Conservation (phyloP, 2,113 vertebrate species). For the Antechinus flavipes region DNA sequence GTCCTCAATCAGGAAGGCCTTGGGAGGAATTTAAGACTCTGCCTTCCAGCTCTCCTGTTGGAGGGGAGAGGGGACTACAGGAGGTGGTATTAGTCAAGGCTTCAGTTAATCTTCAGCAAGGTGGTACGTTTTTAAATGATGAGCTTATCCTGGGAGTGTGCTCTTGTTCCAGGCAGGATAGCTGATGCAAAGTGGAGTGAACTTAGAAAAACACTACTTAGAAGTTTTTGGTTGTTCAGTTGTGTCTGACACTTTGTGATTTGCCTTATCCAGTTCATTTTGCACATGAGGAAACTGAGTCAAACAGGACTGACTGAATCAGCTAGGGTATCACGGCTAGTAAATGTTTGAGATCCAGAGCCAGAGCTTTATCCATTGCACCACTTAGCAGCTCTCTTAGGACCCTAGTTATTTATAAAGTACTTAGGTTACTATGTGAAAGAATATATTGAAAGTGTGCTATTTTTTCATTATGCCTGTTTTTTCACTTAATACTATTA, state of each 20-base stretch:
- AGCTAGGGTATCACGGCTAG: not conserved
- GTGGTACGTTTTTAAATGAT: not conserved
- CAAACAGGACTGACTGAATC: not conserved
- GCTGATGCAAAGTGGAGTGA: not conserved
- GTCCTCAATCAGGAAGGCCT: not conserved
- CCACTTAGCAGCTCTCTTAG: not conserved
- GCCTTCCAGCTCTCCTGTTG: too few species aligned
- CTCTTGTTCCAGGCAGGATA: not conserved
- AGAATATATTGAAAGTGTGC: not conserved
- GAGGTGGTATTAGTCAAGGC: too few species aligned
- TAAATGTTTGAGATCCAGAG: not conserved
- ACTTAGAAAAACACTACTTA: not conserved
- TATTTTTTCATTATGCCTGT: not conserved
- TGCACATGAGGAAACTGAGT: not conserved
- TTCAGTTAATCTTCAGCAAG: not conserved
- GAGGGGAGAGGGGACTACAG: not conserved
- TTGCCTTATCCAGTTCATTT: not conserved
- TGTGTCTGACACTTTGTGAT: not conserved
- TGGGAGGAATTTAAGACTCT: not conserved
- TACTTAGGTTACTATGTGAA: not conserved
- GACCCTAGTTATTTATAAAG: not conserved
- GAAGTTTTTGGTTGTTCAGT: not conserved
- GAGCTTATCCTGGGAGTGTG: not conserved
- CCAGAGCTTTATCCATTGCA: not conserved
- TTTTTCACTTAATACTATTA: not conserved